Conservation (phyloP, 2,888 invertebrate genomes). For the Phragmatobia fuliginosa region DNA sequence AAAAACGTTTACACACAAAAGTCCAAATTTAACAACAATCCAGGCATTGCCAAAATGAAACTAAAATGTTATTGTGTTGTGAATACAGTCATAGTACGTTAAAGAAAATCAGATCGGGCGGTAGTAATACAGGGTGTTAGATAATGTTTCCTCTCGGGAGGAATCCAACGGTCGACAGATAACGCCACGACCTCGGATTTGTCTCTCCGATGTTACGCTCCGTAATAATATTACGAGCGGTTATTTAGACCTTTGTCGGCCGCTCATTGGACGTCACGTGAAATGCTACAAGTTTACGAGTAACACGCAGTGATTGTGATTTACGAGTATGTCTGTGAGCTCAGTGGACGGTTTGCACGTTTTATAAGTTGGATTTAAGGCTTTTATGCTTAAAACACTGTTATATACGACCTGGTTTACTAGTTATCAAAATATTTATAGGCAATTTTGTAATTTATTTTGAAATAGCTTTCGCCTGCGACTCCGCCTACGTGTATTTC, state of each 20-base stretch:
- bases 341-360: slow-evolving; percentile 1
- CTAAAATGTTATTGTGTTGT: slow-evolving; percentile 67
- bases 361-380: background rate
- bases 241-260: slow-evolving; percentile 55
- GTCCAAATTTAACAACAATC: slow-evolving; percentile 44
- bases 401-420: background rate
- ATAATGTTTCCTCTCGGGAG: slow-evolving; percentile 73
- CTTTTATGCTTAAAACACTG: background rate
- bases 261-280: slow-evolving; percentile 39
- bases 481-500: too few species aligned
- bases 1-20: slow-evolving; percentile 20
- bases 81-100: slow-evolving; percentile 64
- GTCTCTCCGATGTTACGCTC: slow-evolving; percentile 59
- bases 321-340: slow-evolving; percentile 26
- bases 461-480: too few species aligned
- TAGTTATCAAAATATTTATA: background rate
- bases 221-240: slow-evolving; percentile 57
- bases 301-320: slow-evolving; percentile 41
- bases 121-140: slow-evolving; percentile 66
- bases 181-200: slow-evolving; percentile 73
- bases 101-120: slow-evolving; percentile 68
- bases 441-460: background rate
- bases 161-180: slow-evolving; percentile 64
- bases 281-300: slow-evolving; percentile 42
- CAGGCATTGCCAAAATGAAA: slow-evolving; percentile 54